A percentile compares a stretch with the other conserved stretches of the same genome.
phyloP scores from a whole-genome alignment of 2,113 vertebrate species.

The Syrrhaptes paradoxus region DNA sequence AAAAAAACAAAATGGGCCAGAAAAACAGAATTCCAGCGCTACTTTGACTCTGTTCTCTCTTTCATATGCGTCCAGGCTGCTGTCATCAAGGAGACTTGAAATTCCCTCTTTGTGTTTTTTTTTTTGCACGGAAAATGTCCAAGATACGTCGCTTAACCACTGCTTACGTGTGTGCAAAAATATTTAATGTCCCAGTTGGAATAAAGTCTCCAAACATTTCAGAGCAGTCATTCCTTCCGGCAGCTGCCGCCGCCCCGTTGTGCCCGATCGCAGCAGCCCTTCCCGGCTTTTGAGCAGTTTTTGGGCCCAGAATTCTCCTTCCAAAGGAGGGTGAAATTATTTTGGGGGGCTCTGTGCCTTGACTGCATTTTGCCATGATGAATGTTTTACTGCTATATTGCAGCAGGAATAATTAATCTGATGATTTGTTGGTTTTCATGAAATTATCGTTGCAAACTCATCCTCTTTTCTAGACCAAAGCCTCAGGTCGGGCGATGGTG shows the following conservation, averaged over 20 bases:
- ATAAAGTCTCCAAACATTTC: background rate
- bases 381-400: accelerated
- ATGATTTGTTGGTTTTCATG: background rate
- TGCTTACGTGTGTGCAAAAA: background rate
- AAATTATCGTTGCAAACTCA: background rate
- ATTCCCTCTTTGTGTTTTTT: background rate
- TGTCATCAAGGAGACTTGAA: background rate
- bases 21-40: background rate
- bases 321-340: background rate
- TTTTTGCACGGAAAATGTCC: background rate
- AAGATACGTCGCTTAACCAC: accelerated
- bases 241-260: accelerated
- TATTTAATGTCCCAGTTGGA: background rate
- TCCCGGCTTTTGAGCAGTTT: background rate
- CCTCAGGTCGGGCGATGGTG: background rate
- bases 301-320: background rate
- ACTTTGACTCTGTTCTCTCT: background rate
- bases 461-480: background rate
- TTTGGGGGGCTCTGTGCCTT: background rate
- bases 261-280: background rate
- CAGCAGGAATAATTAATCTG: background rate
- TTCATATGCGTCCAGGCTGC: accelerated
- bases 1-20: background rate
- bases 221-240: background rate
- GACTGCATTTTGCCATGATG: accelerated